Conservation (phyloP, 2,888 invertebrate species). For the Tetrapedia diversipes region DNA sequence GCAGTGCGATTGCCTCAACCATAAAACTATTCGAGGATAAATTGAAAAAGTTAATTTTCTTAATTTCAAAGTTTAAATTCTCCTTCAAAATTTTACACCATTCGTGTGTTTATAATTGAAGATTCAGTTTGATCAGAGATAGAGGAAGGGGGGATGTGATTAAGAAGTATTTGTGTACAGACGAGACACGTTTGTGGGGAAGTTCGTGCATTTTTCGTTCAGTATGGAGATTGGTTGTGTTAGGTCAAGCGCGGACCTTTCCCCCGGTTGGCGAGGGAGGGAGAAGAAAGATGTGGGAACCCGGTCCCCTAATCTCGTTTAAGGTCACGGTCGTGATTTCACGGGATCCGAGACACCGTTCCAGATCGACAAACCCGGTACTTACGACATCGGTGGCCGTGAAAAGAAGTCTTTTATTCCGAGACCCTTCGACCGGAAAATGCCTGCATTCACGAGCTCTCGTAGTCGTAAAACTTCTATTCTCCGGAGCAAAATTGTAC, state of each 20-base stretch:
- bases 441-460: conserved; percentile 28
- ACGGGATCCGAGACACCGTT: conserved; percentile 45
- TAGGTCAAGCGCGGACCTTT: conserved; percentile 52
- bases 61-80: too few species aligned
- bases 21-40: too few species aligned
- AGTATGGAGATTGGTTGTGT: conserved; percentile 43
- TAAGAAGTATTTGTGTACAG: neutral
- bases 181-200: neutral
- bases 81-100: too few species aligned
- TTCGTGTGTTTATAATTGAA: too few species aligned
- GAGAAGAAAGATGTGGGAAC: conserved; percentile 38
- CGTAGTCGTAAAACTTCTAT: conserved; percentile 29
- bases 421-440: conserved; percentile 37
- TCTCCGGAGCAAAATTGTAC: conserved; percentile 5
- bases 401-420: conserved; percentile 42
- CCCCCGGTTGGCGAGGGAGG: conserved; percentile 4
- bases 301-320: conserved; percentile 59
- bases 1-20: too few species aligned
- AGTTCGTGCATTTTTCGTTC: neutral
- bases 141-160: too few species aligned
- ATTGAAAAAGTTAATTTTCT: too few species aligned
- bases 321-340: conserved; percentile 66
- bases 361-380: conserved; percentile 48
- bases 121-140: too few species aligned
- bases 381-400: conserved; percentile 52